Evolutionary conservation across 2,113 vertebrate genomes (phyloP).

Genomic region (Strigops habroptila): DNA sequence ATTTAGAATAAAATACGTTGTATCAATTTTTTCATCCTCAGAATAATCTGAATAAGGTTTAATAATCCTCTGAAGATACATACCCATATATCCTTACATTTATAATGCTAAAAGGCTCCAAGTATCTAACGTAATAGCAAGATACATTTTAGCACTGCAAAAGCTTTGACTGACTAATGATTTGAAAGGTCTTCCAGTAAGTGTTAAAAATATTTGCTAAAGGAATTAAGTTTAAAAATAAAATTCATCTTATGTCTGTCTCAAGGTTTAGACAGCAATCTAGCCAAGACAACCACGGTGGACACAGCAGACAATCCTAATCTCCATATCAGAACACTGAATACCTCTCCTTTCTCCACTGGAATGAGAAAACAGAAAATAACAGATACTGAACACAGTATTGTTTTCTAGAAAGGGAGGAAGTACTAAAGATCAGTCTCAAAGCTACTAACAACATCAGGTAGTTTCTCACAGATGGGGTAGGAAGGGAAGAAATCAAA

Average conservation of each 20-base stretch:
- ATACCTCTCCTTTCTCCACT: not conserved
- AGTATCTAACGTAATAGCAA: not conserved
- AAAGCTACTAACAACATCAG: not conserved
- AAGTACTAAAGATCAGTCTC: not conserved
- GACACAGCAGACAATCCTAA: not conserved
- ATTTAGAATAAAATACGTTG: not conserved
- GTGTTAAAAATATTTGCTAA: not conserved
- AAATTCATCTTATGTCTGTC: not conserved
- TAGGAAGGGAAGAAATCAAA: not conserved
- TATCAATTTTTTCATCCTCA: not conserved
- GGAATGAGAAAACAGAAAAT: not conserved
- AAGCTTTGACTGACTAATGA: not conserved
- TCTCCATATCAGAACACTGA: not conserved
- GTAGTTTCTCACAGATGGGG: not conserved
- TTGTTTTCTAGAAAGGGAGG: not conserved
- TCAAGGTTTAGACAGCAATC: not conserved
- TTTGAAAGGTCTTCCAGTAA: not conserved
- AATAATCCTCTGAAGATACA: not conserved
- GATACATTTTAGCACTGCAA: not conserved
- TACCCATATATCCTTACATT: not conserved
- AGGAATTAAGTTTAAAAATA: not conserved
- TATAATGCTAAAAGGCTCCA: not conserved
- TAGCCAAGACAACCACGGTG: not conserved
- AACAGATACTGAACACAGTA: not conserved
- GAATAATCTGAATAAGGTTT: not conserved